Evolutionary conservation across 2,797 vertebrate genomes (phyloP), one percentile per base, ranked within the genome.

Genomic region (Percopsis omiscomaycus): DNA sequence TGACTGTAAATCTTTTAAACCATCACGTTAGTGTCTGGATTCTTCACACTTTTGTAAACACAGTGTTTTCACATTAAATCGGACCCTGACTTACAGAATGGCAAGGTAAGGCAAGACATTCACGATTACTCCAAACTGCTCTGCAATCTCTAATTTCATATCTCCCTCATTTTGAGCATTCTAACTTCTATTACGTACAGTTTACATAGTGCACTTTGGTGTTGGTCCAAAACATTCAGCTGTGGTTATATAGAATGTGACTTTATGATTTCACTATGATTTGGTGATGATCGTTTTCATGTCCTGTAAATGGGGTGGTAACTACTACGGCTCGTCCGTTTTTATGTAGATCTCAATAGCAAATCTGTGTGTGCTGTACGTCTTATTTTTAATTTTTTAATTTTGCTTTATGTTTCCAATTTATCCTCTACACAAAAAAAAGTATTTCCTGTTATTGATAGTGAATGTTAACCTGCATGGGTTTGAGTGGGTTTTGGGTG

Each of bases 21-120:
- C 90, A 90, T 92, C 90, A 84, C 84, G 79, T 90, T 83, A 86
- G 90, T 86, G 89, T 85, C 91, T 91, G 86, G 91, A 77, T 91
- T 92, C 91, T 91, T 92, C 88, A 92, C 90, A 89, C 84, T 91
- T 89, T 90, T 93, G 88, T 92, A 93, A 92, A 93, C 89, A 93
- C 89, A 83, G 91, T 92, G 92, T 86, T 93, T 88, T 93, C 90
- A 93, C 90, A 88, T 90, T 91, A 91, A 92, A 92, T 93, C 92
- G 93, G 92, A 94, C 92, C 90, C 67, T 88, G 90, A 90, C 91
- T 91, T 85, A 88, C 92, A 94, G 93, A 93, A 93, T 65, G 93
- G 92, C 85, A 94, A 93, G 92, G 93, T 94, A 93, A 94, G 93
- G 90, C 89, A 88, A 91, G 89, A 89, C 83, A 90, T 92, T 91